Conservation (phyloP, 2,888 invertebrate genomes). For the Taphrorychus bicolor region DNA sequence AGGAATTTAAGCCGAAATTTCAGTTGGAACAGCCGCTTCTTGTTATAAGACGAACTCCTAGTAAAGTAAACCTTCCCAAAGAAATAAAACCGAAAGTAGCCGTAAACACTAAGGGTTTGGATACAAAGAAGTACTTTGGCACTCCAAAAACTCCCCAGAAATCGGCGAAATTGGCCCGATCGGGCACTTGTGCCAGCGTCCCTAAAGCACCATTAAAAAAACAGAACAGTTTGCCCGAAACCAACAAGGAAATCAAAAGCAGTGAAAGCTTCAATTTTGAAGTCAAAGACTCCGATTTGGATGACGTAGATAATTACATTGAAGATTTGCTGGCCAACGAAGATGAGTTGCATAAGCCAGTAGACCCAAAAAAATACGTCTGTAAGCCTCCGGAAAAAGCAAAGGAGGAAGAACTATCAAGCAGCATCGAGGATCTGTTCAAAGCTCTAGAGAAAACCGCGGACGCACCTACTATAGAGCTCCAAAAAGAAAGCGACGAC, state of each 20-base stretch:
- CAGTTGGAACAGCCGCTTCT: conserved; percentile 53
- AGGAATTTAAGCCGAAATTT: conserved; percentile 55
- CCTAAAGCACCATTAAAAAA: conserved; percentile 43
- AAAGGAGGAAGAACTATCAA: conserved; percentile 49
- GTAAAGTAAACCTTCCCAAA: conserved; percentile 57
- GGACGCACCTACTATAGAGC: conserved; percentile 19
- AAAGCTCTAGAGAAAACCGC: conserved; percentile 54
- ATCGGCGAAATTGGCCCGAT: conserved; percentile 38
- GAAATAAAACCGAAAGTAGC: conserved; percentile 59
- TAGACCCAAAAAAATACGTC: conserved; percentile 50
- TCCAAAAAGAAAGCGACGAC: conserved; percentile 48
- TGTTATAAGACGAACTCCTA: conserved; percentile 59
- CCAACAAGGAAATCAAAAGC: conserved; percentile 42
- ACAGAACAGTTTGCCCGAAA: conserved; percentile 53
- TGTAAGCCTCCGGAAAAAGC: conserved; percentile 20
- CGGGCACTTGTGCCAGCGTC: conserved; percentile 42
- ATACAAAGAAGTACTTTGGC: conserved; percentile 59
- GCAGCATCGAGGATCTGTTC: conserved; percentile 59
- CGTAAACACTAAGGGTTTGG: conserved; percentile 52
- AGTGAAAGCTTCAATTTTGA: conserved; percentile 57
- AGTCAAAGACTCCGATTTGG: conserved; percentile 56
- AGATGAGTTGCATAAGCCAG: conserved; percentile 57
- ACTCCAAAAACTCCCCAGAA: conserved; percentile 30
- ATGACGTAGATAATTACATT: conserved; percentile 57
- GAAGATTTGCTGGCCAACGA: conserved; percentile 57